phyloP scores from a whole-genome alignment of 2,888 invertebrate genomes.

The Clunio marinus region DNA sequence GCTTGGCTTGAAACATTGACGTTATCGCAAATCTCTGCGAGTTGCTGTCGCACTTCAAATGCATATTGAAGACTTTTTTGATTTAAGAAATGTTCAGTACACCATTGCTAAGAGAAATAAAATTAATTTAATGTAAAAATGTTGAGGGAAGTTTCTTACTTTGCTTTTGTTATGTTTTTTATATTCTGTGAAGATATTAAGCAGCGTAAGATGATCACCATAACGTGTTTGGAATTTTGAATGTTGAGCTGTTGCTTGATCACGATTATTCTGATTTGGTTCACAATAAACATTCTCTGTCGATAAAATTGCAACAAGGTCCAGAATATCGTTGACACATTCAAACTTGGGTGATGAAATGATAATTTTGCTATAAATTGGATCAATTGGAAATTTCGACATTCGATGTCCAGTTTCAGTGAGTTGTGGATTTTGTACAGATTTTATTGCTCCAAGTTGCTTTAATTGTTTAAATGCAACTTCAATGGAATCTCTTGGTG shows the following conservation, averaged over 20 bases:
- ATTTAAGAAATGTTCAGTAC: constrained; percentile 83
- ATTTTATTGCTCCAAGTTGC: constrained; percentile 67
- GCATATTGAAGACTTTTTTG: constrained; percentile 78
- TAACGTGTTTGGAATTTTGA: constrained; percentile 78
- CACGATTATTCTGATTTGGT: constrained; percentile 65
- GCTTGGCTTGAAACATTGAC: constrained; percentile 55
- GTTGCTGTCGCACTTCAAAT: constrained; percentile 72
- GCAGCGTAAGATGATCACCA: constrained; percentile 87
- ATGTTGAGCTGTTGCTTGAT: constrained; percentile 68
- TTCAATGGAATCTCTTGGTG: constrained; percentile 65
- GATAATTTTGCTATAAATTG: constrained; percentile 77
- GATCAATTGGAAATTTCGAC: constrained; percentile 89
- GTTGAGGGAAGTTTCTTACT: constrained; percentile 46
- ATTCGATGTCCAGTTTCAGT: constrained; percentile 78
- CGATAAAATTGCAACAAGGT: constrained; percentile 81
- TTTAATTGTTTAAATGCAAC: constrained; percentile 63
- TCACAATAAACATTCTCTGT: constrained; percentile 80
- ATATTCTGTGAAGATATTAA: constrained; percentile 83
- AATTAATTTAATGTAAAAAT: constrained; percentile 38
- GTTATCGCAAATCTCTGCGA: constrained; percentile 65
- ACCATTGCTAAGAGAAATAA: constrained; percentile 65
- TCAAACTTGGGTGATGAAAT: constrained; percentile 70
- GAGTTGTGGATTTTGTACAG: constrained; percentile 58
- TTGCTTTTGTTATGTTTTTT: constrained; percentile 63
- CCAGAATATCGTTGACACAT: constrained; percentile 76